phyloP scores from a whole-genome alignment of 2,888 invertebrate genomes.

The Orthosia incerta region DNA sequence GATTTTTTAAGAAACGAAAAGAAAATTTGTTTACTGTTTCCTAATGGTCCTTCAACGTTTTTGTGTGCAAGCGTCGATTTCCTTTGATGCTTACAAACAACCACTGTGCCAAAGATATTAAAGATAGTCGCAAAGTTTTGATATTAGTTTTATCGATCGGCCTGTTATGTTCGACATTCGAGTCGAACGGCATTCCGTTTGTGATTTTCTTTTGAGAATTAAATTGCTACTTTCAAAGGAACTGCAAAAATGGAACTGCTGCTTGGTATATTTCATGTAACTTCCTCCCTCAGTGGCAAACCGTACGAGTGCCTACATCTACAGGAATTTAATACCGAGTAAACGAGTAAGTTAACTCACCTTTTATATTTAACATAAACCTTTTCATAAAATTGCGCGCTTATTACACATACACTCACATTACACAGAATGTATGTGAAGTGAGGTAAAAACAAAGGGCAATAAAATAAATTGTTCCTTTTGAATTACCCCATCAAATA shows the following conservation, averaged over 20 bases:
- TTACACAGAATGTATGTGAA: constrained; percentile 61
- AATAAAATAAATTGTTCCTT: constrained; percentile 81
- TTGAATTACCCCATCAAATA: constrained; percentile 83
- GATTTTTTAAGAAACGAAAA: constrained; percentile 56
- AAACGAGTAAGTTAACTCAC: constrained; percentile 52
- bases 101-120: constrained; percentile 51
- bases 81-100: constrained; percentile 50
- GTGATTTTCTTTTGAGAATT: constrained; percentile 39
- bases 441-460: constrained; percentile 77
- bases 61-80: constrained; percentile 25
- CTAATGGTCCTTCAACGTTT: constrained; percentile 40
- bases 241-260: constrained; percentile 48
- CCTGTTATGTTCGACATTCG: constrained; percentile 35
- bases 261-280: constrained; percentile 30
- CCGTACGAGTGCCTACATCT: constrained; percentile 13
- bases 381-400: constrained; percentile 53
- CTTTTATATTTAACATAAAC: constrained; percentile 61
- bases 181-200: constrained; percentile 37
- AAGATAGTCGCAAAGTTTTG: constrained; percentile 49
- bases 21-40: constrained; percentile 62
- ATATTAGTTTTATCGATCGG: constrained; percentile 60
- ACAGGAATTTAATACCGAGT: constrained; percentile 46
- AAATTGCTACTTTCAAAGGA: constrained; percentile 39
- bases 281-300: constrained; percentile 22
- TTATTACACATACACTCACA: constrained; percentile 53